Evolutionary conservation across 2,113 vertebrate genomes (phyloP), one percentile per base, ranked within the genome.

Genomic region (Burhinus bistriatus): DNA sequence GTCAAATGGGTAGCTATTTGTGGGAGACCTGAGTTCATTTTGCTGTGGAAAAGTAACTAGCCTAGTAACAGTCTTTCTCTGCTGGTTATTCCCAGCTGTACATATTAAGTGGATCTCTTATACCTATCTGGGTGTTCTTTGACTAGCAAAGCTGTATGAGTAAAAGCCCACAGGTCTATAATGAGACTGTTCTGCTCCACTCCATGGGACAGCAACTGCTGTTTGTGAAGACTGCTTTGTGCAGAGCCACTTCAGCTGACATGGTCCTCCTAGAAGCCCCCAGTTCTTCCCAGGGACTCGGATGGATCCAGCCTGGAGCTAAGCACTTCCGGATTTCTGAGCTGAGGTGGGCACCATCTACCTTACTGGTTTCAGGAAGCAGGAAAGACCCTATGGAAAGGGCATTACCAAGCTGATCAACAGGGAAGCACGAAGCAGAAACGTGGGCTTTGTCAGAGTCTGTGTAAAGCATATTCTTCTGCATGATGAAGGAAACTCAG

Each of bases 221-320:
- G 8, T 38, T 77, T 36, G n/a, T 36, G 44, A 84, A 29, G 20
- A 75, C 8, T 11, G 8, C 7, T 69, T 75, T 71, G 15, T 47
- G 9, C 3, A 1, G 9, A 55, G 42, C 23, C 0, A 0, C 15
- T 44, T 84, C 3, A 2, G 3, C 14, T 49, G 38, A 40, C 2
- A 0, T 47, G 20, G 26, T 81, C 57, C 44, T 65, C 11, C 49
- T 52, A 57, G 52, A 84, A 90, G 65, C n/a, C 9, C 14, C 15
- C 38, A 59, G 23, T 30, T n/a, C 20, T 66, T 83, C 38, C 32
- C 21, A 38, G 23, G 4, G 20, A 23, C 32, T 47, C 1, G 1
- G 7, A 6, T 61, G 52, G 16, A 75, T 58, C 27, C 75, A 89
- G 1, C 61, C 22, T 79, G 49, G 49, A 89, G 36, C 57, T 69